Evolutionary conservation across 2,113 vertebrate genomes (phyloP).

Genomic region (Scortum barcoo): DNA sequence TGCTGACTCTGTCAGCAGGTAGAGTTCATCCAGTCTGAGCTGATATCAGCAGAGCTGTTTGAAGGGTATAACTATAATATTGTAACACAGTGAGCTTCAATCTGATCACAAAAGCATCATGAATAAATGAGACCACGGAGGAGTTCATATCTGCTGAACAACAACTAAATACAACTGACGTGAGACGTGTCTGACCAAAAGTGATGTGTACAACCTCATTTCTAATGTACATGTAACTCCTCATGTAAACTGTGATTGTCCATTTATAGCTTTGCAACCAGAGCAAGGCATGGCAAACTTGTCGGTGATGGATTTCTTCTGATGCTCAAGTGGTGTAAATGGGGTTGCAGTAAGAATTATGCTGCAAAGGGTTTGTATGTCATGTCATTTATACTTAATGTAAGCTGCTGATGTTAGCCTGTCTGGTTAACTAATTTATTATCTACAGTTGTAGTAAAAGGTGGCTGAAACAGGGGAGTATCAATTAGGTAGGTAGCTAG

Average conservation of each 20-base stretch:
- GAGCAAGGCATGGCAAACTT: background rate
- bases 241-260: background rate
- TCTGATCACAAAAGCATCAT: constrained; percentile 21
- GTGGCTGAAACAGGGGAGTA: background rate
- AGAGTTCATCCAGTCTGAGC: constrained; percentile 56
- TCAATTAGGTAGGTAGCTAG: background rate
- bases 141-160: constrained; percentile 10
- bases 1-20: constrained; percentile 50
- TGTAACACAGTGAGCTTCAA: constrained; percentile 1
- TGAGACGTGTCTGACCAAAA: background rate
- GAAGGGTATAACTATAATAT: constrained; percentile 39
- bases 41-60: constrained; percentile 42
- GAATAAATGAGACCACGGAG: constrained; percentile 68
- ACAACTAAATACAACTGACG: background rate
- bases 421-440: background rate
- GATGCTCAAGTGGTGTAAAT: background rate
- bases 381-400: too few relatives aligned
- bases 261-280: background rate
- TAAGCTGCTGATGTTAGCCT: background rate
- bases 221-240: background rate
- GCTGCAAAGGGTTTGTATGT: background rate
- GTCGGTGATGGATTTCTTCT: background rate
- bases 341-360: background rate
- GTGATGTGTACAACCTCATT: background rate
- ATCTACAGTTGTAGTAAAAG: background rate